Percentiles rank a stretch among this genome's conserved stretches.
Conservation (phyloP, 1,140 invertebrate species). For the Pseudomyrmex cubaensis region DNA sequence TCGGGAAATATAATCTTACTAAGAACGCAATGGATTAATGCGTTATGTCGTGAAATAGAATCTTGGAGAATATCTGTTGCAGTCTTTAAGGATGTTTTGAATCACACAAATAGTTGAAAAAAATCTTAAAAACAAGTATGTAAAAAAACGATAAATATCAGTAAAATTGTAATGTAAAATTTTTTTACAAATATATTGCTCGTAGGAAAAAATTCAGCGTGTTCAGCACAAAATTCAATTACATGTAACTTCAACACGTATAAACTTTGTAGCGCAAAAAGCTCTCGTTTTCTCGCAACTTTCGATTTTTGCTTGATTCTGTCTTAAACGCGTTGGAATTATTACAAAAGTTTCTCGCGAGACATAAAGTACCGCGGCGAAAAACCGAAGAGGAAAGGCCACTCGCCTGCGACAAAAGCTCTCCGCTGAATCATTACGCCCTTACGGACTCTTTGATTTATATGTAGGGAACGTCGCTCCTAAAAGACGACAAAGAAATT, state of each 20-base stretch:
- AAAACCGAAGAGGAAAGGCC: constrained; percentile 72
- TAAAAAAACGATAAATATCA: not conserved
- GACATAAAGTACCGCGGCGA: constrained; percentile 65
- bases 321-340: constrained; percentile 13
- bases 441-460: constrained; percentile 79
- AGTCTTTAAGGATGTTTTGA: not conserved
- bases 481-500: constrained; percentile 78
- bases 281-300: constrained; percentile 2
- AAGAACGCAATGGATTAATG: constrained; percentile 39
- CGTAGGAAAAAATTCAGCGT: too few species aligned
- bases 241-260: not conserved
- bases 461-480: constrained; percentile 68
- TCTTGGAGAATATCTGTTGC: not conserved
- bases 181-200: not conserved
- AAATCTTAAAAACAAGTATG: not conserved
- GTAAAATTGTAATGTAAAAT: not conserved
- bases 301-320: constrained; percentile 13
- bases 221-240: too few species aligned
- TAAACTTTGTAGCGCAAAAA: constrained; percentile 2
- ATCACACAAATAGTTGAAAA: too few species aligned
- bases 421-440: constrained; percentile 79
- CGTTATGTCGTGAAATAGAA: not conserved
- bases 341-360: constrained; percentile 42
- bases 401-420: constrained; percentile 78
- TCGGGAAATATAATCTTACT: constrained; percentile 44